Base-by-base conservation (phyloP, 1,140 invertebrate genomes). In the Diuraphis noxia region DNA sequence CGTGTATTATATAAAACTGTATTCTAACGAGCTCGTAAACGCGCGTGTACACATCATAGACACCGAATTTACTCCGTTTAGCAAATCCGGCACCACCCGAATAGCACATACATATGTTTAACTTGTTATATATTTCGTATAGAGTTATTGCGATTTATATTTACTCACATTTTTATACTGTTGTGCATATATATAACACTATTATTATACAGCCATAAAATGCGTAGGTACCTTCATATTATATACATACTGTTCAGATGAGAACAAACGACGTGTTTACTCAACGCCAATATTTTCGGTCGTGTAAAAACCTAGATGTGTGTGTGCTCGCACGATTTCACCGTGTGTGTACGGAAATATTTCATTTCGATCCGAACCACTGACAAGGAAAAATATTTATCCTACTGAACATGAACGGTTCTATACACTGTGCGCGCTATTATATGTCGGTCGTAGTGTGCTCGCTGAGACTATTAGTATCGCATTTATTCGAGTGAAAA, bases 401-500 rank as follows among this genome's bases (percentile, higher is more conserved):
- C 7, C 63, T 21, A 30, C 9, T 19, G 41, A n/a, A 43, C 72
- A 46, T 25, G 38, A 79, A 90, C 72, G 88, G 38, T 90, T 79
- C 81, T 90, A 89, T 77, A n/a, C n/a, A n/a, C n/a, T 41, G 87
- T 63, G 87, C 21, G 38, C 21, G 9, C 30, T 63, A 36, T 49
- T 7, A n/a, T 38, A 25, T 77, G 38, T 36, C 23, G 56, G 30
- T 43, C 19, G 72, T 90, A 52, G 88, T 90, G 88, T 81, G 43
- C n/a, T 90, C 63, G 43, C 56, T 30, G 13, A 46, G 40, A 81
- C 72, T 79, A 81, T 90, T 90, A 90, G 72, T 81, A 79, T 46
- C 43, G 72, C 72, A 79, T 90, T 90, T 81, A 36, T 79, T 90
- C 41, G 63, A 79, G 34, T 81, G 72, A 90, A 81, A 90, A 79